Evolutionary conservation across 2,113 vertebrate species (phyloP), one percentile per base, ranked within the genome.

Genomic region (Rissa tridactyla): DNA sequence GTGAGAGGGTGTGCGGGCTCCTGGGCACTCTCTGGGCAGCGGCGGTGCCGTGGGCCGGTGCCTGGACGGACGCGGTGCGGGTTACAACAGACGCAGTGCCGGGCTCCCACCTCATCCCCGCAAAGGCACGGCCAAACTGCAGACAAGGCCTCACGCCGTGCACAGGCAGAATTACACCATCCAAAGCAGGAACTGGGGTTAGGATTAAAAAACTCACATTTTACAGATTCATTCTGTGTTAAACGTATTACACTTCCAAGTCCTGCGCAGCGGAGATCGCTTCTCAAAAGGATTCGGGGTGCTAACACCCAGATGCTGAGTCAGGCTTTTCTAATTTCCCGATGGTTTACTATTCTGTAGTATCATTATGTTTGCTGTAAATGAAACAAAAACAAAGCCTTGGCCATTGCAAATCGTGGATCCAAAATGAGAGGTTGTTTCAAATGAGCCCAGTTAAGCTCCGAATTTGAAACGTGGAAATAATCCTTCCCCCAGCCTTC

Each of bases 51-150:
- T 3, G 15, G 5, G 32, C 66, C 3, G 3, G 2, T 23, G 62
- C 49, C 49, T 5, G 3, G 13, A 8, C 3, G 23, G 60, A 16
- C 17, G 36, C 25, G 18, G 15, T 38, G 26, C 16, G 36, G 61
- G 25, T 12, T 62, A 13, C 2, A 2, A 11, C 6, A 14, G 57
- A 4, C 1, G 27, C 62, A 3, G 62, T 0, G 22, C 2, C 6
- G 30, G 51, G 64, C 22, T 71, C 78, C 44, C 8, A 0, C 4
- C 22, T 10, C n/a, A 12, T 1, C 66, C 27, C 65, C 10, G 1
- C 32, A 0, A 6, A 38, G 52, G 2, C 38, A 13, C 0, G 26
- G 38, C 71, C 62, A 3, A 23, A 2, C 11, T 3, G 8, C 77
- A 19, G 44, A 6, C 7, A 9, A 8, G 0, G 21, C 70, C 27